Base-by-base conservation (phyloP, 1,140 invertebrate genomes). In the Vanessa tameamea region DNA sequence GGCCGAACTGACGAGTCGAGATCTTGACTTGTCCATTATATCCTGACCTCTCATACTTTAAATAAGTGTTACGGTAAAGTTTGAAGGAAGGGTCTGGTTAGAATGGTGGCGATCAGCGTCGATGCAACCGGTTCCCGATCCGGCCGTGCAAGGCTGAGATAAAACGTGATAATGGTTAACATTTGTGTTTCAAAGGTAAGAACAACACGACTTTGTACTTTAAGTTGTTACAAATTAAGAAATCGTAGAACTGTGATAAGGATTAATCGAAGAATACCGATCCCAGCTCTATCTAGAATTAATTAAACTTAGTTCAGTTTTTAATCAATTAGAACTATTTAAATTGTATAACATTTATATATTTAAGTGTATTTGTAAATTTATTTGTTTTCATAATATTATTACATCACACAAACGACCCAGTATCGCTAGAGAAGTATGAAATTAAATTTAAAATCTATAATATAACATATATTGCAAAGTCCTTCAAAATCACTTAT, bases 121-220 rank as follows among this genome's bases (percentile, higher is more conserved):
- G 76, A 47, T 77, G 68, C 82, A 80, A 87, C 84, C 86, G 86
- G 86, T 86, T 87, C 78, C 78, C 78, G 65, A 77, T 73, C 82
- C 78, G 81, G 76, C 77, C 55, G 67, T 73, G 75, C 78, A 79
- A 82, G 86, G 73, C 77, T 81, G 75, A 74, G 82, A 78, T 82
- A 77, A 80, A 79, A 69, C 73, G 64, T 71, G 75, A 72, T 77
- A 75, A 75, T 77, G 64, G 50, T 57, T 73, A 75, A 70, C 68
- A 75, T 76, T 76, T 20, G 73, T 73, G 57, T 43, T 37, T 53
- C 37, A 23, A 67, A 68, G 50, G 31, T 64, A 47, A 61, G 48
- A 72, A 37, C 15, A 68, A 37, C 37, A 20, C 37, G 50, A 61
- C 26, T 63, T n/a, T 65, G 59, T 68, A 64, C n/a, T 71, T 55